phyloP scores from a whole-genome alignment of 2,797 vertebrate genomes.

The Sebastes vulpes region DNA sequence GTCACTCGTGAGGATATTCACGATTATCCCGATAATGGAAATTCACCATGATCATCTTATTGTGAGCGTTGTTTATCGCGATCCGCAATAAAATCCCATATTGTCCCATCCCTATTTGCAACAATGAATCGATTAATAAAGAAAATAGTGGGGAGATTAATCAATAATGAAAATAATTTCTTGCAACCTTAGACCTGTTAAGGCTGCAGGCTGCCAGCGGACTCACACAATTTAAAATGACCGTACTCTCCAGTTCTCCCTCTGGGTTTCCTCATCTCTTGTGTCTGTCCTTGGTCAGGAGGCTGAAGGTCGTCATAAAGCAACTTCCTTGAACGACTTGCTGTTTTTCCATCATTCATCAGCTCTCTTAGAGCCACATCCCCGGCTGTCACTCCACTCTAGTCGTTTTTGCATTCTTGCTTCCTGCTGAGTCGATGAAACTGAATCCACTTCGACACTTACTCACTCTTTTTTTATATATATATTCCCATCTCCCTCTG shows the following conservation, averaged over 20 bases:
- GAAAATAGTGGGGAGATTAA: not conserved
- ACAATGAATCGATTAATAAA: not conserved
- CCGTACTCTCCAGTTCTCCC: not conserved
- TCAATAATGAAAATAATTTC: not conserved
- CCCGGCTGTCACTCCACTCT: conserved; percentile 45
- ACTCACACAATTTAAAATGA: conserved; percentile 8
- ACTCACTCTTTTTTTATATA: conserved; percentile 10
- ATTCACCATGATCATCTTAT: too few relatives aligned
- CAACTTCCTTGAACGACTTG: not conserved
- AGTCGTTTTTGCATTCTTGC: conserved; percentile 50
- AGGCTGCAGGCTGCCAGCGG: not conserved
- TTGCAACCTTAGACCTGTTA: not conserved
- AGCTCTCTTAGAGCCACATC: conserved; percentile 45
- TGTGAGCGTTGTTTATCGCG: too few relatives aligned
- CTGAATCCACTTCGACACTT: conserved; percentile 54
- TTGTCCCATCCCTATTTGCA: not conserved
- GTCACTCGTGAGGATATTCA: too few relatives aligned
- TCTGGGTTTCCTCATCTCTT: not conserved
- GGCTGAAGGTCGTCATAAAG: conserved; percentile 34
- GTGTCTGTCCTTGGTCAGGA: conserved; percentile 20
- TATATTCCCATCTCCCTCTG: not conserved
- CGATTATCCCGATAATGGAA: too few relatives aligned
- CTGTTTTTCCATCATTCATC: conserved; percentile 62
- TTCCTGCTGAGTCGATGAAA: conserved; percentile 82
- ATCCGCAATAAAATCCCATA: too few relatives aligned